A percentile compares a stretch with the other conserved stretches of the same genome.
Evolutionary conservation across 2,888 invertebrate species (phyloP).

Genomic region (Caenorhabditis wallacei): DNA sequence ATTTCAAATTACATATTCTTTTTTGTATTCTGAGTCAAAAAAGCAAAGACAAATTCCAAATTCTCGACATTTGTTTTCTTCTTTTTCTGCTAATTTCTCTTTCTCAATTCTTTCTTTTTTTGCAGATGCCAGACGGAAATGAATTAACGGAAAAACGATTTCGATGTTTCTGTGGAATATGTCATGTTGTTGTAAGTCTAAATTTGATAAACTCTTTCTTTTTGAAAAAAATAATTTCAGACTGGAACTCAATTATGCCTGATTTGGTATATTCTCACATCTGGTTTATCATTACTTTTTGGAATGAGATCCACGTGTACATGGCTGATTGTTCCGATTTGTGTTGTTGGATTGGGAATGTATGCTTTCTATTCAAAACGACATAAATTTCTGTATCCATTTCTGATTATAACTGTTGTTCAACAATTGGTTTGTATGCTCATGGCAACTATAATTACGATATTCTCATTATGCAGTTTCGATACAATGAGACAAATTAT

Average conservation of each 20-base stretch:
- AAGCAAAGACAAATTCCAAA: neutral
- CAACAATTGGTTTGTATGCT: slow-evolving; percentile 80
- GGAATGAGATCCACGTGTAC: slow-evolving; percentile 79
- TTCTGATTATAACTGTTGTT: slow-evolving; percentile 80
- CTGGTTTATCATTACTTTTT: slow-evolving; percentile 77
- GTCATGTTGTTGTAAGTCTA: slow-evolving; percentile 79
- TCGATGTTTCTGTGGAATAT: slow-evolving; percentile 77
- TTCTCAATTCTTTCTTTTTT: slow-evolving; percentile 15
- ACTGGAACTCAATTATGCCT: slow-evolving; percentile 79
- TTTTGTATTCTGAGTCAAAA: neutral
- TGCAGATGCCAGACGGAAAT: slow-evolving; percentile 67
- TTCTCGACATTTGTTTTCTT: slow-evolving; percentile 17
- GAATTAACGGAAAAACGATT: slow-evolving; percentile 69
- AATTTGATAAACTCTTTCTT: neutral
- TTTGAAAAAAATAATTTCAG: slow-evolving; percentile 57
- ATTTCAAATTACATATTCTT: slow-evolving; percentile 32
- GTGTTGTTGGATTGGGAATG: slow-evolving; percentile 75
- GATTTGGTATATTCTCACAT: slow-evolving; percentile 75
- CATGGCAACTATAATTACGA: slow-evolving; percentile 77
- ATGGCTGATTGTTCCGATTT: slow-evolving; percentile 77
- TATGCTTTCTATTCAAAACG: slow-evolving; percentile 76
- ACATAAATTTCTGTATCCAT: slow-evolving; percentile 81
- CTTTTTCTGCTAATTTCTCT: neutral
- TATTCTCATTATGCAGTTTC: slow-evolving; percentile 76
- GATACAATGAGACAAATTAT: slow-evolving; percentile 78